Conservation (phyloP, 2,888 invertebrate species). For the Hemicrepidius hirtus region DNA sequence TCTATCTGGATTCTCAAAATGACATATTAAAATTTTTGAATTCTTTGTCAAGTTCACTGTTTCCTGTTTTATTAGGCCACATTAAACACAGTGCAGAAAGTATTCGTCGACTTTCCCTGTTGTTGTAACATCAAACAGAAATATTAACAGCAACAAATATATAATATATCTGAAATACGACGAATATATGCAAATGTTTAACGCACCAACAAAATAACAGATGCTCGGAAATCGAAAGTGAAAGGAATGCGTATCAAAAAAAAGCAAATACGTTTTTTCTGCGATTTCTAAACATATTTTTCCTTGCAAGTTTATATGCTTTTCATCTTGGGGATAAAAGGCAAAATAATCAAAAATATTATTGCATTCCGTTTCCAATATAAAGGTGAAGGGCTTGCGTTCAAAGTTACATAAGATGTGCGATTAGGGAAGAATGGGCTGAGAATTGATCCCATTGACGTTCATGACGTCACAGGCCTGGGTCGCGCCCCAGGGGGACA, state of each 20-base stretch:
- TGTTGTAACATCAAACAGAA: no score
- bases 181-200: no score
- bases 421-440: conserved; percentile 43
- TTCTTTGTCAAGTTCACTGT: no score
- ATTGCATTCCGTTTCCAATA: conserved; percentile 37
- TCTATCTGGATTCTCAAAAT: no score
- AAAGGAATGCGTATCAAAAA: not conserved
- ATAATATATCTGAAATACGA: no score
- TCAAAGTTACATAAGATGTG: conserved; percentile 34
- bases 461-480: conserved; percentile 44
- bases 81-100: no score
- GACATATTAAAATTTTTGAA: no score
- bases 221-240: not conserved
- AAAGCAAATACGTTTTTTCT: conserved; percentile 4
- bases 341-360: conserved; percentile 35
- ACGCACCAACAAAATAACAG: not conserved
- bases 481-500: conserved; percentile 41
- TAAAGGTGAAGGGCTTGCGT: conserved; percentile 12
- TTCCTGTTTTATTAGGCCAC: no score
- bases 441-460: conserved; percentile 44
- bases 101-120: no score
- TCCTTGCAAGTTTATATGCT: not conserved
- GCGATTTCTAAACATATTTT: conserved; percentile 4
- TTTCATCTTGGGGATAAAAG: conserved; percentile 14
- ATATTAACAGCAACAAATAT: no score